Evolutionary conservation across 2,797 vertebrate species (phyloP), one percentile per base, ranked within the genome.

Genomic region (Bradypus variegatus): DNA sequence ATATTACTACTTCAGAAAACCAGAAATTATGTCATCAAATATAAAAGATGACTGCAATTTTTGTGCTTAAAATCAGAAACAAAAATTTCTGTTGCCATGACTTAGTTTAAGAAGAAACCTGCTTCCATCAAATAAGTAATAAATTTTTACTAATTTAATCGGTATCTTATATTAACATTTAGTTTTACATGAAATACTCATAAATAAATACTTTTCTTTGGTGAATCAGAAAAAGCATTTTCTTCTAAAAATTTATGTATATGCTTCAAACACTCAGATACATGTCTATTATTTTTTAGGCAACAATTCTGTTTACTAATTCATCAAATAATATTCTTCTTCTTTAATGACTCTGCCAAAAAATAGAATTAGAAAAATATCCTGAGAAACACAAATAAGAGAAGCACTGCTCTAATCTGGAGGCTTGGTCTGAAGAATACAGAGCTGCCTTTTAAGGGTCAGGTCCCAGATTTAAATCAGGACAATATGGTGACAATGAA

Each of bases 281-380:
- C 8, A 77, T 2, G 18, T 25, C 36, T 5, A 90, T 21, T 21
- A 18, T 23, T 77, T 88, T 86, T 91, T 58, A 29, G 25, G 33
- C 58, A 70, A 78, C 76, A 91, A 88, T 19, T 62, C 33, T 93
- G 58, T 70, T 91, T 31, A 76, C n/a, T 45, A 90, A 70, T 58
- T 67, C 10, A 88, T 29, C 27, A 94, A 95, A 95, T 41, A 93
- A 94, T 77, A 7, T 53, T n/a, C 8, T 23, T 38, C 64, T 94
- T 90, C 94, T 94, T 94, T 81, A 72, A 93, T 95, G 62, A 72
- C 21, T 70, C 53, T 88, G 55, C 15, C 84, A 93, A 69, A 29
- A 45, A 95, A 90, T 2, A 83, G 55, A 93, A 81, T 31, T 33
- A 93, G 58, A 31, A 94, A 92, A 92, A 88, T 33, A 5, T 10